These are phyloP conservation scores for Aricia artaxerxes DNA, from an alignment of 2,888 invertebrate species.

Conservation along the genomic window DNA sequence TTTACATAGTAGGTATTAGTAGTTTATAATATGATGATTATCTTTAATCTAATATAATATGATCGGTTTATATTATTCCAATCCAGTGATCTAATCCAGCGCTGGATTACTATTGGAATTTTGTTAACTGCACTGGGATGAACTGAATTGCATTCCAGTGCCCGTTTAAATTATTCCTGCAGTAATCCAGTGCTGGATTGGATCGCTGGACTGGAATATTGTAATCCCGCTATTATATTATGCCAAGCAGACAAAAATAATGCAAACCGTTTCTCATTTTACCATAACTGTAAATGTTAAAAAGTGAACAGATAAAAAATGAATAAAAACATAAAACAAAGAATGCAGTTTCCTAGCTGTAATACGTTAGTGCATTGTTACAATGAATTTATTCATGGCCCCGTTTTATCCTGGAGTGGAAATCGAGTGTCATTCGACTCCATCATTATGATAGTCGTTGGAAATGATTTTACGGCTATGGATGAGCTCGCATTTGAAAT, in stretches of 20 bases:
- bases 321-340: constrained; percentile 2
- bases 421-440: constrained; percentile 45
- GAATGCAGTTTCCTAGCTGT: constrained; percentile 8
- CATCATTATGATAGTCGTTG: constrained; percentile 41
- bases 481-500: background rate
- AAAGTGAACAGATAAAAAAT: background rate
- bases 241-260: background rate
- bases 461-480: background rate
- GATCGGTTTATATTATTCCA: no score
- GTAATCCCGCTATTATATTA: no score
- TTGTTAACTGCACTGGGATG: no score
- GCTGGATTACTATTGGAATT: no score
- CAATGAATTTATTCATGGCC: constrained; percentile 43
- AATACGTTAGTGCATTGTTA: constrained; percentile 33
- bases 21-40: no score
- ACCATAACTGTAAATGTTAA: constrained; percentile 1
- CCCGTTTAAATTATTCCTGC: no score
- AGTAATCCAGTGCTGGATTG: no score
- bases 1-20: no score
- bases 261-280: background rate
- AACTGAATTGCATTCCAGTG: no score
- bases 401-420: constrained; percentile 42
- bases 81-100: no score
- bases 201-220: no score
- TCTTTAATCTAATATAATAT: no score